Evolutionary conservation across 92 coral and sea anemone species (phyloP).

Genomic region (Epizoanthus rinbou): DNA sequence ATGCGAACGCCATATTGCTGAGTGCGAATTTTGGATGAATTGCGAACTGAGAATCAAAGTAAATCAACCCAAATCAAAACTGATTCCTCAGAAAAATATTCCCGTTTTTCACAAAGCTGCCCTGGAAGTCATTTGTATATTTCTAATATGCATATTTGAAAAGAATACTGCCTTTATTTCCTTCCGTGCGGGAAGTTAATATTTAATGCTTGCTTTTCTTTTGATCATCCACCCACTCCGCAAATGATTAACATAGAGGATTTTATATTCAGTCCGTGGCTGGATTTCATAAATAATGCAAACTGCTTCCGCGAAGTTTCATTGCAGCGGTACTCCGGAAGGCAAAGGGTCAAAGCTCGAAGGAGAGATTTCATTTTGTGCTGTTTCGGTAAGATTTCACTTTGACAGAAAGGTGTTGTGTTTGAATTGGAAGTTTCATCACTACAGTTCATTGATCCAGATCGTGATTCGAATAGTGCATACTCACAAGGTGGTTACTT

Average conservation of each 20-base stretch:
- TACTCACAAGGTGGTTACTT: neutral
- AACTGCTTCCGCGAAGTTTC: constrained; percentile 41
- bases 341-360: constrained; percentile 2
- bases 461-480: neutral
- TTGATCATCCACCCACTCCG: constrained; percentile 66
- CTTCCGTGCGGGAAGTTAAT: constrained; percentile 66
- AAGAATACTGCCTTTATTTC: constrained; percentile 60
- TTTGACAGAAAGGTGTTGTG: neutral
- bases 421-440: neutral
- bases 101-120: neutral
- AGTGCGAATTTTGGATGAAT: too few species aligned
- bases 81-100: neutral
- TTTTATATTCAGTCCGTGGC: constrained; percentile 73
- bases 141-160: constrained; percentile 38
- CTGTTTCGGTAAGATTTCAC: neutral
- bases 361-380: neutral
- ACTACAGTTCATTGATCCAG: neutral
- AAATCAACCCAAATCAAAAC: too few species aligned
- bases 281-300: constrained; percentile 92
- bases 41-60: too few species aligned
- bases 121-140: constrained; percentile 6
- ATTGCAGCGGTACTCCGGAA: constrained; percentile 33
- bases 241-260: constrained; percentile 88
- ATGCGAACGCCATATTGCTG: too few species aligned
- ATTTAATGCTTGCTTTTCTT: constrained; percentile 75